Evolutionary conservation across 1,140 invertebrate species (phyloP).

Genomic region (Drosophila cardini): DNA sequence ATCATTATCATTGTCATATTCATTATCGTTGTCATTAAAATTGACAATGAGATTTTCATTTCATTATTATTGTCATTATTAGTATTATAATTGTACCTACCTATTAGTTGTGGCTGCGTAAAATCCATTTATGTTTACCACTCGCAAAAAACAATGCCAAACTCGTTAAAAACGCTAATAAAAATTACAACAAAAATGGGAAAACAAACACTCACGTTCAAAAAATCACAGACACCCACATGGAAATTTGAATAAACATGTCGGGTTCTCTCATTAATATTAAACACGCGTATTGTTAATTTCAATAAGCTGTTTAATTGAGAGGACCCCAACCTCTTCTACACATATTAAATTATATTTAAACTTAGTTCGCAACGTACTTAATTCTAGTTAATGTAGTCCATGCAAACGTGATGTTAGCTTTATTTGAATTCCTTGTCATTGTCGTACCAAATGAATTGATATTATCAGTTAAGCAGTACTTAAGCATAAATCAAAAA

Average conservation of each 20-base stretch:
- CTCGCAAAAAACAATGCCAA: constrained; percentile 19
- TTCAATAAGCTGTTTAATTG: constrained; percentile 28
- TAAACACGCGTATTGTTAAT: constrained; percentile 29
- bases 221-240: constrained; percentile 10
- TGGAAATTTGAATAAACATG: constrained; percentile 36
- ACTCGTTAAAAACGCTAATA: constrained; percentile 28
- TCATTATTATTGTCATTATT: constrained; percentile 16
- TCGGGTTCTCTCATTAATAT: constrained; percentile 22
- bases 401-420: constrained; percentile 60
- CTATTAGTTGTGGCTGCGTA: constrained; percentile 41
- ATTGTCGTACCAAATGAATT: constrained; percentile 33
- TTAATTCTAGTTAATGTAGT: constrained; percentile 39
- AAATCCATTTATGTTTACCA: constrained; percentile 38
- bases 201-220: background rate
- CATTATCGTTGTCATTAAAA: constrained; percentile 6
- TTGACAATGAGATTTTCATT: background rate
- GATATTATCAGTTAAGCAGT: constrained; percentile 27
- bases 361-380: constrained; percentile 8
- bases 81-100: constrained; percentile 31
- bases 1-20: background rate
- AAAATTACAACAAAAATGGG: constrained; percentile 18
- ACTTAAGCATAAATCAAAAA: constrained; percentile 23
- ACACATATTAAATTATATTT: constrained; percentile 26
- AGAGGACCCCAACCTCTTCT: background rate
- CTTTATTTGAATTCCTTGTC: constrained; percentile 40